Base-by-base conservation (phyloP, 2,888 invertebrate species). In the Amorpha juglandis region DNA sequence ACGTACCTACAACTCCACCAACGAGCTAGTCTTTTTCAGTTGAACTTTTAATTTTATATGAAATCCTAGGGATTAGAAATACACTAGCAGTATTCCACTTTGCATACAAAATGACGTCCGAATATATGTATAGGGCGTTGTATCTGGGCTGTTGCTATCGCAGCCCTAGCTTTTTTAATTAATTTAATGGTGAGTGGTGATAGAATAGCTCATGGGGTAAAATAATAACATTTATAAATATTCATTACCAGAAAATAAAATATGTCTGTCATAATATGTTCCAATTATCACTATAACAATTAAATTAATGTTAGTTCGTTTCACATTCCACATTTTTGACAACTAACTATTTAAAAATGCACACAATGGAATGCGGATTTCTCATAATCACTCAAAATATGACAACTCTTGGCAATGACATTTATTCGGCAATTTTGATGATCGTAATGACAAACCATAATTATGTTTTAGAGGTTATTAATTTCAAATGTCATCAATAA, bases 391-490 rank as follows among this genome's bases (percentile, higher is more conserved):
- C 58, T 42, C 58, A 58, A 42, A 55, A 55, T 58, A 63, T 47
- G 19, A n/a, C 33, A 53, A 8, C 27, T 45, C 16, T 45, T 55
- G 53, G 53, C 45, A 64, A 64, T 64, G 45, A 47, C 38, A 47
- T 64, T 55, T 64, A 47, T 16, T 47, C n/a, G 27, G 12, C 33
- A 19, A 16, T 53, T 52, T 53, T 42, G 45, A 21, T 52, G 27
- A 45, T 52, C 7, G 11, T 48, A 50, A 50, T 47, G 35, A 50
- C 11, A 48, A 47, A 6, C 27, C 47, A 48, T 33, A 35, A 55
- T 19, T 53, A 8, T 33, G 16, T 47, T 35, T 55, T 48, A 35
- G 47, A 55, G 35, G 64, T 64, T 48, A 64, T 35, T 64, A 65
- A 45, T 58, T 58, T 16, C 8, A 16, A 35, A 58, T 65, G 48